These are phyloP conservation scores for Oreonectes daqikongensis DNA, from an alignment of 2,797 vertebrate species.

Conservation along the genomic window DNA sequence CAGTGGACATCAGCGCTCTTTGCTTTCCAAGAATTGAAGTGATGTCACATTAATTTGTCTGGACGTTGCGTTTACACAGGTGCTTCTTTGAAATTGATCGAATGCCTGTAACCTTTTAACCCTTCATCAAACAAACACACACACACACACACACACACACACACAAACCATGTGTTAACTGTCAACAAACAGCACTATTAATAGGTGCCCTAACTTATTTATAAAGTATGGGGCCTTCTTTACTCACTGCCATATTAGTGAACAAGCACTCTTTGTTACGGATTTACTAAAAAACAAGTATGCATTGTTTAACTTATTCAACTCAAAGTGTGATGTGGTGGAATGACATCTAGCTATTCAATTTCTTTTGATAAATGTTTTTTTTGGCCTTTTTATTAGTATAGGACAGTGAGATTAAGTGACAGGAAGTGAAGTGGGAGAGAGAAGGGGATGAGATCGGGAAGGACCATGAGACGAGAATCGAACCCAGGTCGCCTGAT, in stretches of 20 bases:
- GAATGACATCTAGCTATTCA: not conserved
- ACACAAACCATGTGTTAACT: not conserved
- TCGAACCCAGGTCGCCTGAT: no score
- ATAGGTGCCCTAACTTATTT: conserved; percentile 3
- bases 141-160: not conserved
- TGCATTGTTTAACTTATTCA: not conserved
- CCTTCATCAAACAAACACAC: not conserved
- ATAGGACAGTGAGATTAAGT: no score
- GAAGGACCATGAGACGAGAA: no score
- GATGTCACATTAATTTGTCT: not conserved
- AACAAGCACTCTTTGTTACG: not conserved
- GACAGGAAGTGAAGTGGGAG: no score
- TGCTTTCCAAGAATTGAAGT: not conserved
- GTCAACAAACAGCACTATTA: conserved; percentile 14
- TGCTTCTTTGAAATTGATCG: conserved; percentile 10
- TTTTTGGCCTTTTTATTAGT: no score
- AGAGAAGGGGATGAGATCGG: no score
- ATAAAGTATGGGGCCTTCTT: not conserved
- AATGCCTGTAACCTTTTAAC: not conserved
- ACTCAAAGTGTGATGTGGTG: not conserved
- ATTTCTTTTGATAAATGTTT: no score
- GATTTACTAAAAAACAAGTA: not conserved
- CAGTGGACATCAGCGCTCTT: not conserved
- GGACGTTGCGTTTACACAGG: conserved; percentile 23
- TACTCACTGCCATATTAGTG: not conserved